Conservation (phyloP, 92 coral and sea anemone species). For the Actinostola sp. region DNA sequence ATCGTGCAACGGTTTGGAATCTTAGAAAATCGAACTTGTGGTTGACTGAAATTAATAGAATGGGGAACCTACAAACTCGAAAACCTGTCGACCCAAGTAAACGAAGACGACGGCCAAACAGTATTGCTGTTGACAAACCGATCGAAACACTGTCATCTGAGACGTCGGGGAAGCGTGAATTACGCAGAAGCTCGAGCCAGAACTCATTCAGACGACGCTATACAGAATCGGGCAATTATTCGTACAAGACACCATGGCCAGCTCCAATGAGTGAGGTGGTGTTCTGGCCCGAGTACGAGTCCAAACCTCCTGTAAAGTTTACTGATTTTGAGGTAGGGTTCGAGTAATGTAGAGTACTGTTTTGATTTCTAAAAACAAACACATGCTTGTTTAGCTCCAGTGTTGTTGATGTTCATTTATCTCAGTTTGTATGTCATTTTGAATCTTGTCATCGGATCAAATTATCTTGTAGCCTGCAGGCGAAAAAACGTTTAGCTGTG, state of each 20-base stretch:
- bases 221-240: slow-evolving; percentile 77
- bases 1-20: neutral
- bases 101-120: slow-evolving; percentile 68
- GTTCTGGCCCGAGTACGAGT: slow-evolving; percentile 93
- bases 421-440: neutral
- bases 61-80: slow-evolving; percentile 80
- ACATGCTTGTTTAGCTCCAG: neutral
- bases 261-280: slow-evolving; percentile 92
- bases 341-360: neutral
- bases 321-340: slow-evolving; percentile 89
- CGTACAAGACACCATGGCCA: slow-evolving; percentile 98
- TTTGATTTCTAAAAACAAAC: slow-evolving; percentile 24
- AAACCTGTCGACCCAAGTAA: slow-evolving; percentile 4
- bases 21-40: slow-evolving; percentile 4
- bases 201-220: slow-evolving; percentile 81
- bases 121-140: slow-evolving; percentile 79
- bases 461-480: no score
- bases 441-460: neutral
- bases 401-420: neutral
- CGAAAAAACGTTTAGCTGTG: no score
- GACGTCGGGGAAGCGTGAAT: slow-evolving; percentile 28
- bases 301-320: slow-evolving; percentile 92
- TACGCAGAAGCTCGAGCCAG: slow-evolving; percentile 60
- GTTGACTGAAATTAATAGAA: slow-evolving; percentile 8
- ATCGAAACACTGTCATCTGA: slow-evolving; percentile 45